phyloP scores from a whole-genome alignment of 2,888 invertebrate species.

The Drosophila subquinaria region DNA sequence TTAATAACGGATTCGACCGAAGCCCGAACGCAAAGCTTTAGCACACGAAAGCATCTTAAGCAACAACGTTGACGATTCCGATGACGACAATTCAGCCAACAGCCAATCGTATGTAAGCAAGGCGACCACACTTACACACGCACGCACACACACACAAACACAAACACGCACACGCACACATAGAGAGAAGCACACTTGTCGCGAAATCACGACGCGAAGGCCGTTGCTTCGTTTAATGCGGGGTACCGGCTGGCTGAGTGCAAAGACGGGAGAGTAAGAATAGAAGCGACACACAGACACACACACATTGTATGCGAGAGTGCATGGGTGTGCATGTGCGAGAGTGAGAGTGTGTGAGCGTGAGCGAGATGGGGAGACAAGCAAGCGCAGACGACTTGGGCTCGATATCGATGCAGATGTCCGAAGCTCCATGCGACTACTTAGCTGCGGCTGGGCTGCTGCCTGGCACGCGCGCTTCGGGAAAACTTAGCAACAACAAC shows the following conservation, averaged over 20 bases:
- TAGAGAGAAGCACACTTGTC: constrained; percentile 6
- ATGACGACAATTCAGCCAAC: constrained; percentile 42
- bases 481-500: neutral
- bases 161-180: constrained; percentile 13
- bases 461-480: constrained; percentile 21
- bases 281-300: neutral
- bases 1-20: constrained; percentile 36
- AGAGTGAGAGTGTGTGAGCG: neutral
- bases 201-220: constrained; percentile 23
- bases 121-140: constrained; percentile 21
- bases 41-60: constrained; percentile 38
- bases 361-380: neutral
- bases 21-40: constrained; percentile 29
- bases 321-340: neutral
- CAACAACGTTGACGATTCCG: constrained; percentile 6
- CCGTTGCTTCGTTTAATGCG: neutral
- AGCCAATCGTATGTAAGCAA: constrained; percentile 58
- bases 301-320: neutral
- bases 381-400: constrained; percentile 6
- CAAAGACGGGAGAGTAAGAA: neutral
- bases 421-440: neutral
- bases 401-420: neutral
- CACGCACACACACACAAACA: constrained; percentile 3
- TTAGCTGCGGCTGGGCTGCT: constrained; percentile 1
- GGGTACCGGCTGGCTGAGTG: constrained; percentile 2